Conservation (phyloP, 2,797 vertebrate species). For the Diceros bicornis region DNA sequence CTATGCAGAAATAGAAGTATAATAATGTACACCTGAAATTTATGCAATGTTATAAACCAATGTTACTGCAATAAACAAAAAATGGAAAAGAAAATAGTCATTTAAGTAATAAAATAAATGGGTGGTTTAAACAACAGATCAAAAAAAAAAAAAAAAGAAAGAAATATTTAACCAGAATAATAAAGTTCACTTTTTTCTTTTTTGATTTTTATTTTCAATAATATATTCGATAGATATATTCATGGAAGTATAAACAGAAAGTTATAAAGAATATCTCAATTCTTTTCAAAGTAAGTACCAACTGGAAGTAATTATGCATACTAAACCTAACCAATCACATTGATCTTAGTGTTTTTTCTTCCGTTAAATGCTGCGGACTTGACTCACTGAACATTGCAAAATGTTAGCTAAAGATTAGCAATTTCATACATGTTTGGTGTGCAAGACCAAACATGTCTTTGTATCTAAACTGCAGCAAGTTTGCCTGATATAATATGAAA, state of each 20-base stretch:
- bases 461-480: conserved; percentile 72
- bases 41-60: no score
- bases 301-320: background rate
- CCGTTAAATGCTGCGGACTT: background rate
- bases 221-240: background rate
- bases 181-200: background rate
- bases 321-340: conserved; percentile 44
- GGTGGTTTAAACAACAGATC: no score
- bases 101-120: no score
- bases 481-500: conserved; percentile 58
- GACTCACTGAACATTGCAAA: conserved; percentile 16
- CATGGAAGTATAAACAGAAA: background rate
- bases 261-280: background rate
- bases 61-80: no score
- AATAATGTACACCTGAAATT: no score
- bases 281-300: conserved; percentile 15
- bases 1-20: no score
- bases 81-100: no score
- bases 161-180: background rate
- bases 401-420: conserved; percentile 40
- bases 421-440: conserved; percentile 20
- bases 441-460: conserved; percentile 50
- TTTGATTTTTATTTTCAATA: background rate
- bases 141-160: no score
- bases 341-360: background rate